Base-by-base conservation (phyloP, 1,140 invertebrate genomes). In the Dryas iulia region DNA sequence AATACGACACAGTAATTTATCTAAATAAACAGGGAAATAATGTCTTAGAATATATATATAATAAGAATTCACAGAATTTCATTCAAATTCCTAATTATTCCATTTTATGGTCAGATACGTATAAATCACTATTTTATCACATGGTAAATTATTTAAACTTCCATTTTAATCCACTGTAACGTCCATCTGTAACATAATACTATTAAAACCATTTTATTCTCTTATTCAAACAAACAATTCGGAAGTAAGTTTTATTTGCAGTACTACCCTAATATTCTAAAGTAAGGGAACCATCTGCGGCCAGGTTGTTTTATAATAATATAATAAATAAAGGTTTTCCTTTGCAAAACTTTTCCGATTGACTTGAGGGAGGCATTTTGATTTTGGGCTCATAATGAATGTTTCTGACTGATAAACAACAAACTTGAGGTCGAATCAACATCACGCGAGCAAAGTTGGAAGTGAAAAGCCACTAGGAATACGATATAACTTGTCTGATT, bases 401-500 rank as follows among this genome's bases (percentile, higher is more conserved):
- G 66, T 76, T 74, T 76, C 59, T 60, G 78, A 69, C 71, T 75
- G 74, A 78, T 82, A 83, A 87, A 81, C 77, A 86, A 82, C 76
- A 83, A 85, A 89, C 66, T 81, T 77, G 83, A 74, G 81, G 81
- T 81, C 80, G 79, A 81, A 79, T 81, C 71, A 70, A 66, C 80
- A 77, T 85, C 79, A 87, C 84, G 84, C 79, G 79, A 81, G 71
- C 67, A 54, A 83, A 82, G 76, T 83, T 77, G 65, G 70, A 76
- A 81, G 78, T 77, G 78, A 81, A 83, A 85, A 85, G 78, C 84
- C 81, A 72, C 73, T 70, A 80, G 76, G 73, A 81, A 79, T 83
- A 84, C 79, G 71, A 76, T 85, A 83, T 82, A 84, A 84, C 81
- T 86, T 81, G 85, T 76, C 77, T 78, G 79, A 86, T 89, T 87